Percentiles rank a stretch among this genome's conserved stretches.
Evolutionary conservation across 2,113 vertebrate genomes (phyloP).

Genomic region (Mionectes macconnelli): DNA sequence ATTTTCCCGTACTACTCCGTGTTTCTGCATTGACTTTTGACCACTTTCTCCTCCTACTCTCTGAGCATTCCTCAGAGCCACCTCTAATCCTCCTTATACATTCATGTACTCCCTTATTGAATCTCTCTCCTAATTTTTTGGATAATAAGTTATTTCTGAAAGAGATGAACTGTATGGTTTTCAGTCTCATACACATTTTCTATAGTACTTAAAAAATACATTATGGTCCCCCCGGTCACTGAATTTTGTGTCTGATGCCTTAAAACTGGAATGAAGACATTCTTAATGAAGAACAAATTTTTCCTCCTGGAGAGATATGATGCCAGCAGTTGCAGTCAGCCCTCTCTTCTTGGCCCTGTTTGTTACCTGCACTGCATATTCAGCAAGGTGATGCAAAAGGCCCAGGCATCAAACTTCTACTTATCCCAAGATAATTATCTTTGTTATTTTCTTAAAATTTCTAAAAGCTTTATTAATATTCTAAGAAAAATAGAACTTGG

Average conservation of each 20-base stretch:
- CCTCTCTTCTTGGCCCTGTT: not conserved
- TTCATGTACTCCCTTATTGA: not conserved
- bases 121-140: not conserved
- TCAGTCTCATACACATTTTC: not conserved
- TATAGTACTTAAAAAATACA: not conserved
- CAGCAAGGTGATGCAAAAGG: not conserved
- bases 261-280: not conserved
- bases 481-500: not conserved
- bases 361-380: not conserved
- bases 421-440: not conserved
- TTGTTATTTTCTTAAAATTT: not conserved
- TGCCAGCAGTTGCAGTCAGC: not conserved
- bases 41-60: not conserved
- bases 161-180: not conserved
- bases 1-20: not conserved
- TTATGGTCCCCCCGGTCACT: not conserved
- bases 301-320: not conserved
- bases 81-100: not conserved
- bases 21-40: not conserved
- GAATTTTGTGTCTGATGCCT: not conserved
- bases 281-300: not conserved
- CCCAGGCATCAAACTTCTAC: not conserved
- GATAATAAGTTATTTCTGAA: not conserved
- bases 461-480: not conserved
- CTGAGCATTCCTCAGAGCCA: not conserved